phyloP scores from a whole-genome alignment of 2,797 vertebrate species.

The Melopsittacus undulatus region DNA sequence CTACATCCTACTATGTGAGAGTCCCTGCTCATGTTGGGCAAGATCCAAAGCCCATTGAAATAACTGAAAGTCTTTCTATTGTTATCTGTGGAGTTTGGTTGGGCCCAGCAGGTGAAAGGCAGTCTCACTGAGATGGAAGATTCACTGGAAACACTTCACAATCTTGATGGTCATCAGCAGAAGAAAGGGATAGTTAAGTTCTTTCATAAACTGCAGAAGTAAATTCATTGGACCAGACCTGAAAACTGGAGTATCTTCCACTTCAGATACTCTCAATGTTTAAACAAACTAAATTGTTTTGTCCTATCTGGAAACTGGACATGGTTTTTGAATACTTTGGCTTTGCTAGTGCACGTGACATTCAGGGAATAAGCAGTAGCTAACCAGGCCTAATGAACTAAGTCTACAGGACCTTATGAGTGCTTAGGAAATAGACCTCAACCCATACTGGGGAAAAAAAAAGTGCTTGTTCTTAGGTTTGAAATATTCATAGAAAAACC shows the following conservation, averaged over 20 bases:
- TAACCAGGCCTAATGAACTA: background rate
- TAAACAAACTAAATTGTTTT: background rate
- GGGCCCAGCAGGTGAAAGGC: background rate
- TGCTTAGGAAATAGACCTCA: background rate
- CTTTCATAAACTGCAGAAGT: background rate
- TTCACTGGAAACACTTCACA: background rate
- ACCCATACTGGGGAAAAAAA: background rate
- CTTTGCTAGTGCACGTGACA: accelerated
- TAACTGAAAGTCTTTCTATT: background rate
- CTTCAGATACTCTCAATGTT: background rate
- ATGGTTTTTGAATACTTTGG: background rate
- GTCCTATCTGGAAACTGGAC: background rate
- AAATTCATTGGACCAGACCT: background rate
- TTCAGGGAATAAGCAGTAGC: background rate
- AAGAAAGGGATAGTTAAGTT: background rate
- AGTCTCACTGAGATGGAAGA: background rate
- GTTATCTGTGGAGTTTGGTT: background rate
- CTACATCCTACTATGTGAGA: background rate
- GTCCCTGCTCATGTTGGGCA: background rate
- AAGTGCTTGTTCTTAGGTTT: background rate
- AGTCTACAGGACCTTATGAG: background rate
- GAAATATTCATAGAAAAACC: background rate
- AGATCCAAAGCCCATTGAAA: background rate
- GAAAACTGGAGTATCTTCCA: background rate
- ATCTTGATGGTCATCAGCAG: background rate